Base-by-base conservation (phyloP, 2,888 invertebrate genomes). In the Heliconius cydno region DNA sequence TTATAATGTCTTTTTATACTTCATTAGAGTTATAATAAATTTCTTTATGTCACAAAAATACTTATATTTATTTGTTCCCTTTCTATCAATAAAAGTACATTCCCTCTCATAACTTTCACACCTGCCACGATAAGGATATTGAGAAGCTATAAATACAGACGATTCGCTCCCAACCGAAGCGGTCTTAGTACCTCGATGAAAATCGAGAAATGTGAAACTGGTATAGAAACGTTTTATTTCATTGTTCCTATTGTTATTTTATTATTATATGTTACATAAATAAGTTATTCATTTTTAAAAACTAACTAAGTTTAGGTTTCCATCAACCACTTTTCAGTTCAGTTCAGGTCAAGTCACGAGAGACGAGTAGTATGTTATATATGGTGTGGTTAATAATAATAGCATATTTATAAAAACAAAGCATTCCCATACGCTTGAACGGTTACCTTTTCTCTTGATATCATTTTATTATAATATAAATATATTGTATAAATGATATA, bases 141-240 rank as follows among this genome's bases (percentile, higher is more conserved):
- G 34, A 73, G 34, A n/a, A 73, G 73, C 73, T 73, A 73, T 73
- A 60, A 57, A 72, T 60, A 73, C 34, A 60, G 28, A 60, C 72
- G 73, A 73, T 73, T 73, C 70, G 34, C 73, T 34, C 25, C 73
- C 34, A 73, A 34, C 34, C 30, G 13, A 34, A 73, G 34, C 57
- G 57, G 34, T 57, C 34, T 57, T 34, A 30, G 52, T 7, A 15
- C 34, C 34, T 3, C 72, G 34, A 73, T 73, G 57, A 60, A 73
- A 15, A 60, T n/a, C 34, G 57, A 72, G 34, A 30, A 72, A 52
- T n/a, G 57, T 72, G 52, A 28, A 52, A 28, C 30, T 60, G 19
- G 34, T 57, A 72, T 71, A n/a, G 12, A 22, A 72, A 34, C 13
- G 30, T 72, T 72, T 13, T 57, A 72, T 72, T 57, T 57, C 12